Evolutionary conservation across 2,113 vertebrate genomes (phyloP).

Genomic region (Grammomys dolichurus): DNA sequence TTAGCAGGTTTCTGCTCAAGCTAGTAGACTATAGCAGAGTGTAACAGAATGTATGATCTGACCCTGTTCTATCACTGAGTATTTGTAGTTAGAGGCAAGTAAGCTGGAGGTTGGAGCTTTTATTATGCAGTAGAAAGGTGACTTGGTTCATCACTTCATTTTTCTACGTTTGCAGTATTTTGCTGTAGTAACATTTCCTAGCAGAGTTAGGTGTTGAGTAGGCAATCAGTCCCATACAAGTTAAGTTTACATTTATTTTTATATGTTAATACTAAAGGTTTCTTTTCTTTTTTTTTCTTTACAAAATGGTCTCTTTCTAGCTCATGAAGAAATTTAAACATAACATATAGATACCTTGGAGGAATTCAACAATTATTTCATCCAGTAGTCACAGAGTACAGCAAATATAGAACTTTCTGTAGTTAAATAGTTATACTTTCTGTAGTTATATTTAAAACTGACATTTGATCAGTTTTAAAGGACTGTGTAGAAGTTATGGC

Average conservation of each 20-base stretch:
- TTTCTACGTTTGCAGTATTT: background rate
- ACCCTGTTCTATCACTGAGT: background rate
- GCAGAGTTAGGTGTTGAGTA: background rate
- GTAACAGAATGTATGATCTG: background rate
- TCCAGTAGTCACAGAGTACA: background rate
- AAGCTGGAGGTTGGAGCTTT: background rate
- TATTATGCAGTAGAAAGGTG: background rate
- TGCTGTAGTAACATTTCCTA: background rate
- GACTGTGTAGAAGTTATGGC: background rate
- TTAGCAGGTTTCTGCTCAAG: background rate
- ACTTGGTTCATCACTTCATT: background rate
- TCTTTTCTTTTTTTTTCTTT: background rate
- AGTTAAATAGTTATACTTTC: no score
- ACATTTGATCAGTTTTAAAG: conserved; percentile 8
- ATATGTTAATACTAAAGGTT: background rate
- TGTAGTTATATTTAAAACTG: no score
- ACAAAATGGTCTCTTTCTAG: background rate
- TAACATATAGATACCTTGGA: background rate
- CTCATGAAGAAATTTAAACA: background rate
- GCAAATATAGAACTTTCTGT: background rate
- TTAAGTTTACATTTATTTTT: background rate
- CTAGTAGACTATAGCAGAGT: no score
- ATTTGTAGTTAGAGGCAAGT: background rate
- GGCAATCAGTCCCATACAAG: background rate
- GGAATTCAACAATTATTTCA: background rate